Conservation (phyloP, 35 echinoderm and acorn worm genomes). For the Antedon bifida region DNA sequence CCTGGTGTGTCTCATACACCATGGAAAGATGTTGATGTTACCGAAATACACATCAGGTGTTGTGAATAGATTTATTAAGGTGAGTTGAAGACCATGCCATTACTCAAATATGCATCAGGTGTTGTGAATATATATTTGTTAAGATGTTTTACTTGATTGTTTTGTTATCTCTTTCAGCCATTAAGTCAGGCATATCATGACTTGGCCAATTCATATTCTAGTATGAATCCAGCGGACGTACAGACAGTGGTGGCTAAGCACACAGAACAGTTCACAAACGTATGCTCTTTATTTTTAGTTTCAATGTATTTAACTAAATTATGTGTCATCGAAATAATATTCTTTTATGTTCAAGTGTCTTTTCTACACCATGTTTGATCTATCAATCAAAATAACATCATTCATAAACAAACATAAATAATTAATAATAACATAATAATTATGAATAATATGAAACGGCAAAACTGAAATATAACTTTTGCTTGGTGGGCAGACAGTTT, state of each 20-base stretch:
- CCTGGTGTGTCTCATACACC: constrained; percentile 82
- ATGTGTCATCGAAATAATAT: background rate
- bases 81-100: background rate
- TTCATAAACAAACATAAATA: too few relatives aligned
- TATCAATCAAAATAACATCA: too few relatives aligned
- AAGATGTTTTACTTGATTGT: too few relatives aligned
- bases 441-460: too few relatives aligned
- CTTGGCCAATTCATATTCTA: constrained; percentile 33
- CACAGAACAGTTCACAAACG: constrained; percentile 56
- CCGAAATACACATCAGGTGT: constrained; percentile 97
- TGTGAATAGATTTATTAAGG: constrained; percentile 90
- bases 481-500: too few relatives aligned
- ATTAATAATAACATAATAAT: too few relatives aligned
- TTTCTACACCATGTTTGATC: background rate
- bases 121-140: too few relatives aligned
- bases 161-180: constrained; percentile 26
- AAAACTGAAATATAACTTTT: too few relatives aligned
- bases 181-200: constrained; percentile 70
- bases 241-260: constrained; percentile 44
- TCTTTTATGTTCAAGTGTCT: background rate
- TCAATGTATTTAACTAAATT: background rate
- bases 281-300: constrained; percentile 9
- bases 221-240: constrained; percentile 69
- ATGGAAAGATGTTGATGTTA: constrained; percentile 67
- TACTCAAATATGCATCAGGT: too few relatives aligned